Evolutionary conservation across 2,113 vertebrate genomes (phyloP).

Genomic region (Microtus montanus): DNA sequence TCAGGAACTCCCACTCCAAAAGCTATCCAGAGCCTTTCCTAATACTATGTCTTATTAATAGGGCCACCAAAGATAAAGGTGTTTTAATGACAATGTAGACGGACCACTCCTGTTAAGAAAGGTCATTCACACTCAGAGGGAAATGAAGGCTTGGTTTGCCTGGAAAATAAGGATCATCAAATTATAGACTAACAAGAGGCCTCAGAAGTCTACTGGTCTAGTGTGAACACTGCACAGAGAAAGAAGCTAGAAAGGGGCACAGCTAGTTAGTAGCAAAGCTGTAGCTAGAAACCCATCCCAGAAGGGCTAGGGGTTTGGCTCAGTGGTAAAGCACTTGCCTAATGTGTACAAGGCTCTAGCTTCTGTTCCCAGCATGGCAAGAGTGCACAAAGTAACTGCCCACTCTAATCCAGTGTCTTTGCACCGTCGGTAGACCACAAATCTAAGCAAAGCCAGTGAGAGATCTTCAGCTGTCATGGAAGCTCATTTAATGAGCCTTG

Average conservation of each 20-base stretch:
- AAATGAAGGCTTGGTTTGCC: background rate
- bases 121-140: background rate
- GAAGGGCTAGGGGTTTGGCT: background rate
- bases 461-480: background rate
- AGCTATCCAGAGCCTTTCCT: background rate
- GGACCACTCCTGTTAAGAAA: background rate
- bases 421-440: background rate
- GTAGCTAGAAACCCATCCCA: background rate
- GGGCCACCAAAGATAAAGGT: background rate
- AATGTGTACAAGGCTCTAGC: background rate
- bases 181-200: background rate
- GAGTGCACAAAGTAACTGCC: background rate
- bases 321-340: background rate
- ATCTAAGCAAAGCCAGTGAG: background rate
- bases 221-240: background rate
- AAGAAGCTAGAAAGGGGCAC: background rate
- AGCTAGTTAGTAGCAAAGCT: background rate
- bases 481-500: background rate
- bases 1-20: background rate
- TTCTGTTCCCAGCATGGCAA: background rate
- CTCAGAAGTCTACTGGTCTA: constrained; percentile 4
- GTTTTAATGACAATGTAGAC: constrained; percentile 4
- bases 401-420: background rate
- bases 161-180: constrained; percentile 33
- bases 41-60: background rate